Percentiles rank a stretch among this genome's conserved stretches.
These are phyloP conservation scores for Augiades crinisus DNA, from an alignment of 2,888 invertebrate species.

Conservation along the genomic window DNA sequence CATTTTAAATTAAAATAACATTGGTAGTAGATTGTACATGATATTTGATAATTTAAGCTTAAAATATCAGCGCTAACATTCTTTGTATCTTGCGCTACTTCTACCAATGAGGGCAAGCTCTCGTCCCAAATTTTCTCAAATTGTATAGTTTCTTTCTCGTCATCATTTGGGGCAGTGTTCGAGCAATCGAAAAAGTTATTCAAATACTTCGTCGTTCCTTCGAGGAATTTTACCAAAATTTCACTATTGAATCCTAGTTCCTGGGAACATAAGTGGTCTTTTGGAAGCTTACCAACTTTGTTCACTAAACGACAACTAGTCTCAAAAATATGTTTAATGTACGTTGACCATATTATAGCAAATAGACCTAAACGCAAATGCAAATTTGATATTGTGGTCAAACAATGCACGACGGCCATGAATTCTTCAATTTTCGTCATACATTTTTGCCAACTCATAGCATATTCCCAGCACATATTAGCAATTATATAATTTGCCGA, in stretches of 20 bases:
- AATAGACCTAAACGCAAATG: slow-evolving; percentile 89
- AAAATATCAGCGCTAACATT: slow-evolving; percentile 88
- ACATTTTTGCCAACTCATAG: slow-evolving; percentile 92
- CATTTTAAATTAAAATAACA: slow-evolving; percentile 89
- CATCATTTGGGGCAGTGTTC: slow-evolving; percentile 51
- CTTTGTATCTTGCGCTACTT: slow-evolving; percentile 89
- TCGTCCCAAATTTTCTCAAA: slow-evolving; percentile 86
- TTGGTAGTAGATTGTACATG: slow-evolving; percentile 88
- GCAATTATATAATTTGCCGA: slow-evolving; percentile 89
- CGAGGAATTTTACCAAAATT: slow-evolving; percentile 77
- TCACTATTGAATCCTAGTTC: slow-evolving; percentile 87
- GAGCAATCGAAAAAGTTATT: slow-evolving; percentile 65
- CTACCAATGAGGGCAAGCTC: slow-evolving; percentile 85
- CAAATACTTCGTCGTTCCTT: slow-evolving; percentile 71
- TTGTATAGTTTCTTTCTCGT: slow-evolving; percentile 64
- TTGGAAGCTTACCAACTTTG: slow-evolving; percentile 91
- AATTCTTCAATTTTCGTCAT: slow-evolving; percentile 84
- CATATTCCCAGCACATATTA: slow-evolving; percentile 96
- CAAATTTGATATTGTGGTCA: slow-evolving; percentile 84
- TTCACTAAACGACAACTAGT: slow-evolving; percentile 88
- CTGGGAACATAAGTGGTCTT: slow-evolving; percentile 90
- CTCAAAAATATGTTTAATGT: slow-evolving; percentile 91
- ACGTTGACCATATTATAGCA: slow-evolving; percentile 93
- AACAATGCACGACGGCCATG: slow-evolving; percentile 86
- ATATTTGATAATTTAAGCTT: slow-evolving; percentile 90